These are phyloP conservation scores for Eupeodes corollae DNA, from an alignment of 1,140 invertebrate genomes.

Conservation along the genomic window DNA sequence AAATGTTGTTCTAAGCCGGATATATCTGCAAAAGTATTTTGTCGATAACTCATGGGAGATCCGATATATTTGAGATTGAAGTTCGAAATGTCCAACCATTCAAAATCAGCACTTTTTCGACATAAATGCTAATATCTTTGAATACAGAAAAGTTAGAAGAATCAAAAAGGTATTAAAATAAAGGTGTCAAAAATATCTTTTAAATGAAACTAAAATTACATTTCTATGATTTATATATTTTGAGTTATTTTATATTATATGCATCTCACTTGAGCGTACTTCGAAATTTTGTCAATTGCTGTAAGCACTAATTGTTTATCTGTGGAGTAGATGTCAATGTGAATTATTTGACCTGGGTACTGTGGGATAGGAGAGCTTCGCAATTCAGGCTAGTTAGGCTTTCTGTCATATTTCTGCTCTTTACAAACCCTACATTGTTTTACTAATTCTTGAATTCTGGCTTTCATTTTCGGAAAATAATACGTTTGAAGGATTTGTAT, in stretches of 20 bases:
- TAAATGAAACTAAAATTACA: constrained; percentile 8
- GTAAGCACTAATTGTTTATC: constrained; percentile 5
- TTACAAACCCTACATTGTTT: too few relatives aligned
- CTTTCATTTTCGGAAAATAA: constrained; percentile 5
- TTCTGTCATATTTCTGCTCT: constrained; percentile 5
- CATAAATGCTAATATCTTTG: too few relatives aligned
- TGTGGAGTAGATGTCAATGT: constrained; percentile 5
- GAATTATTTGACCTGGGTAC: constrained; percentile 7
- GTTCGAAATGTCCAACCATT: too few relatives aligned
- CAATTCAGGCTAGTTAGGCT: background rate
- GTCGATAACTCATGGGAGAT: too few relatives aligned
- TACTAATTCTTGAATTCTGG: constrained; percentile 6
- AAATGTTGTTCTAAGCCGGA: constrained; percentile 7
- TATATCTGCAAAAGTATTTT: too few relatives aligned
- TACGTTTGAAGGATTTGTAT: too few relatives aligned
- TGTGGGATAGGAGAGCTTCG: constrained; percentile 6
- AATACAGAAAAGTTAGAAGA: too few relatives aligned
- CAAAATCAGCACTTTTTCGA: too few relatives aligned
- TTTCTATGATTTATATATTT: constrained; percentile 4
- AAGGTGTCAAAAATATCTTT: too few relatives aligned
- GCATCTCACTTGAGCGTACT: constrained; percentile 7
- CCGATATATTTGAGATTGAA: too few relatives aligned
- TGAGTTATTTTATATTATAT: constrained; percentile 8
- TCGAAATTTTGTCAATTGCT: constrained; percentile 11
- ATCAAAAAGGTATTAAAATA: too few relatives aligned